A percentile compares a stretch with the other conserved stretches of the same genome.
phyloP scores from a whole-genome alignment of 2,113 vertebrate genomes.

The Nibea albiflora region DNA sequence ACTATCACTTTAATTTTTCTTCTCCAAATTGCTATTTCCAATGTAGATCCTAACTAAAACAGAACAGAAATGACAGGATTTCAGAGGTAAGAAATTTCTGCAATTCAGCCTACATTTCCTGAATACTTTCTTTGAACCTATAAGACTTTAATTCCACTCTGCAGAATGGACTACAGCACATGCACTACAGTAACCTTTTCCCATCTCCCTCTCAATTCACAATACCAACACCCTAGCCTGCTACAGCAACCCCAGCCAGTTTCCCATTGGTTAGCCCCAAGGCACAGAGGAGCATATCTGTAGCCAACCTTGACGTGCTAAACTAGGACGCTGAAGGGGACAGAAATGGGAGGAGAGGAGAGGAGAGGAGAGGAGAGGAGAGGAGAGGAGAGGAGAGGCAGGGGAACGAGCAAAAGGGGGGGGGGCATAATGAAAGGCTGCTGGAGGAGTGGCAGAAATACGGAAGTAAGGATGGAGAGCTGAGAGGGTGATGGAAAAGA shows the following conservation, averaged over 20 bases:
- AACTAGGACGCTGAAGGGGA: slow-evolving; percentile 86
- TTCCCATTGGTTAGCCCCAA: slow-evolving; percentile 82
- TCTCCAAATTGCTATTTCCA: not conserved
- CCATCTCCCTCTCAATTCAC: slow-evolving; percentile 59
- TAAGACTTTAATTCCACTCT: slow-evolving; percentile 10
- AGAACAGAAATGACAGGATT: not conserved
- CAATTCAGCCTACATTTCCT: slow-evolving; percentile 1
- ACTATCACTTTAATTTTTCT: not conserved
- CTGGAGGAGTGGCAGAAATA: slow-evolving; percentile 72
- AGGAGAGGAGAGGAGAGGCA: slow-evolving; percentile 15
- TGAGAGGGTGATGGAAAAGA: slow-evolving; percentile 62
- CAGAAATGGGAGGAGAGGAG: slow-evolving; percentile 77
- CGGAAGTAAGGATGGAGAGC: slow-evolving; percentile 70
- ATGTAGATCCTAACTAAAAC: not conserved
- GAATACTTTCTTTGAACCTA: slow-evolving; percentile 7
- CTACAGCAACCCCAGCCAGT: slow-evolving; percentile 72
- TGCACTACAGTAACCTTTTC: slow-evolving; percentile 56
- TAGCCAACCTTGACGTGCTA: slow-evolving; percentile 86
- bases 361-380: slow-evolving; percentile 13
- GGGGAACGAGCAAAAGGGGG: slow-evolving; percentile 48
- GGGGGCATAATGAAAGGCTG: slow-evolving; percentile 59
- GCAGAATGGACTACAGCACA: slow-evolving; percentile 42
- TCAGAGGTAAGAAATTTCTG: not conserved
- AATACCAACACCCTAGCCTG: slow-evolving; percentile 71
- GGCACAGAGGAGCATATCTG: slow-evolving; percentile 80